A percentile compares a stretch with the other conserved stretches of the same genome.
Evolutionary conservation across 2,797 vertebrate species (phyloP).

Genomic region (Eospalax fontanierii): DNA sequence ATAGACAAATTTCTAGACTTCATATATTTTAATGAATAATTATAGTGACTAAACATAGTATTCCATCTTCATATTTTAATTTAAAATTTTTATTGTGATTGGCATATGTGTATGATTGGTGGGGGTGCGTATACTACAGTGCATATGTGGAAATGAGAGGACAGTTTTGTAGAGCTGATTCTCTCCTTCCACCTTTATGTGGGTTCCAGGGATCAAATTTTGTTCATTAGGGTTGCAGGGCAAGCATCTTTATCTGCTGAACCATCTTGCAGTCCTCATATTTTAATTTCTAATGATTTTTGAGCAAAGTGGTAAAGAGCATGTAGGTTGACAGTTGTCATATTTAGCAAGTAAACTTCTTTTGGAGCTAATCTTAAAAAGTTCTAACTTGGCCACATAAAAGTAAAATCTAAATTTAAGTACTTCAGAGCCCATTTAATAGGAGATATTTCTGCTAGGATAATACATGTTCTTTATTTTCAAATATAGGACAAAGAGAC

Average conservation of each 20-base stretch:
- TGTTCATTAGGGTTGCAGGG: background rate
- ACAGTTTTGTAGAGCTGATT: no score
- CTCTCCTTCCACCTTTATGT: background rate
- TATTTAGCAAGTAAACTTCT: slow-evolving; percentile 35
- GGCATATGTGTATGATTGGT: no score
- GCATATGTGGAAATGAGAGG: background rate
- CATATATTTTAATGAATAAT: slow-evolving; percentile 39
- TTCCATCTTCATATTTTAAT: slow-evolving; percentile 57
- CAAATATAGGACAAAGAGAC: slow-evolving; percentile 22
- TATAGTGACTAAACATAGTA: background rate
- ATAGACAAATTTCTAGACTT: no score
- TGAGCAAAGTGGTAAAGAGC: slow-evolving; percentile 40
- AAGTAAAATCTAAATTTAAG: slow-evolving; percentile 14
- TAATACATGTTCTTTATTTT: slow-evolving; percentile 27
- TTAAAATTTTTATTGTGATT: background rate
- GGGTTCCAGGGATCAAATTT: no score
- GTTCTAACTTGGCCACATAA: background rate
- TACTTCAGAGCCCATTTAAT: slow-evolving; percentile 38
- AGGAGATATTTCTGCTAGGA: background rate
- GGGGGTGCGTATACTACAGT: no score
- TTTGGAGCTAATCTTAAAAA: slow-evolving; percentile 46
- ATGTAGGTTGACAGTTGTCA: background rate
- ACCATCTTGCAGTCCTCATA: background rate
- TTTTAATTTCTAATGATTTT: slow-evolving; percentile 30
- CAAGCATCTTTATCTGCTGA: background rate